Percentiles rank a stretch among this genome's conserved stretches.
These are phyloP conservation scores for Candidula unifasciata DNA, from an alignment of 2,888 invertebrate species.

Conservation along the genomic window DNA sequence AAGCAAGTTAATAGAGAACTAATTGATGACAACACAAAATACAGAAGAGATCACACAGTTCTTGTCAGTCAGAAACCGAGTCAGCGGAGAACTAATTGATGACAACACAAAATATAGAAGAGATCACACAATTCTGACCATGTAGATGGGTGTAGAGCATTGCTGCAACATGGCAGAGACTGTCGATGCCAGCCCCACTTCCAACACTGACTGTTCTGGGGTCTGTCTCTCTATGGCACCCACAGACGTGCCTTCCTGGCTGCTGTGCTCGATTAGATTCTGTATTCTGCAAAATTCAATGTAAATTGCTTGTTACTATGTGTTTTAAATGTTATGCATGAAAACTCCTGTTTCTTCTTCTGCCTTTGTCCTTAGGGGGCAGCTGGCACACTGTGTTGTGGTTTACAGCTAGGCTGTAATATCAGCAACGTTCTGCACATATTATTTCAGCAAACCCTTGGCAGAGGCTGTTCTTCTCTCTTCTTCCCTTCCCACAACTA, in stretches of 20 bases:
- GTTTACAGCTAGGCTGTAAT: too few relatives aligned
- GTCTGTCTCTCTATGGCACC: conserved; percentile 81
- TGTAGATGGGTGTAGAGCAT: conserved; percentile 83
- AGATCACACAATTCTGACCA: conserved; percentile 66
- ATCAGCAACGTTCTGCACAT: too few relatives aligned
- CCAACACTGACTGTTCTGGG: conserved; percentile 85
- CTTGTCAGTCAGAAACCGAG: conserved; percentile 63
- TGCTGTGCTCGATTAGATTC: conserved; percentile 77
- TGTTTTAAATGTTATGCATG: background rate
- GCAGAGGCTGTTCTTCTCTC: too few relatives aligned
- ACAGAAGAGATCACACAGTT: too few relatives aligned
- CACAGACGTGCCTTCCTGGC: conserved; percentile 70
- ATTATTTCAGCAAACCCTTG: too few relatives aligned
- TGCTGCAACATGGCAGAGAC: conserved; percentile 85
- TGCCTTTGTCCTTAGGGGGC: too few relatives aligned
- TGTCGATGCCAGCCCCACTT: conserved; percentile 84
- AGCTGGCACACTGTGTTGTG: too few relatives aligned
- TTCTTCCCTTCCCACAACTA: too few relatives aligned
- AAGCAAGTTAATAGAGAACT: too few relatives aligned
- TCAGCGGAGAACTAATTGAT: background rate
- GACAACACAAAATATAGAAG: background rate
- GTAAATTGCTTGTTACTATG: background rate
- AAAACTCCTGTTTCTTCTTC: too few relatives aligned
- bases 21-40: too few relatives aligned
- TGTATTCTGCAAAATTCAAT: conserved; percentile 37